Conservation (phyloP, 2,888 invertebrate genomes). For the Aphidoletes aphidimyza region DNA sequence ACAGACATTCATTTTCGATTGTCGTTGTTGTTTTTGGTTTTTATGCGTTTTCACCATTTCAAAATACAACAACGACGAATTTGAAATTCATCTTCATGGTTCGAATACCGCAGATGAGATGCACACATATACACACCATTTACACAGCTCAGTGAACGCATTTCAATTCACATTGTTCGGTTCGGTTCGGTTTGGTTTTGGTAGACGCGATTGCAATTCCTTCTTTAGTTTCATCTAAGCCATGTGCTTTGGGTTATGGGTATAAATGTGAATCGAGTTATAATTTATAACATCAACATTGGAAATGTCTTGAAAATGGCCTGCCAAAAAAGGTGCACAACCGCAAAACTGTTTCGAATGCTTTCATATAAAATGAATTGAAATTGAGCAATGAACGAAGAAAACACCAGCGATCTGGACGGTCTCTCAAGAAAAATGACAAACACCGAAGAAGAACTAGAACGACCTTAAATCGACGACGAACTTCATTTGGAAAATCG, state of each 20-base stretch:
- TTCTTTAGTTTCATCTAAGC: neutral
- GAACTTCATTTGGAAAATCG: neutral
- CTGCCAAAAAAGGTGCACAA: conserved; percentile 13
- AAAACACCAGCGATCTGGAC: no score
- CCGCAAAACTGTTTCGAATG: neutral
- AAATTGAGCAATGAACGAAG: no score
- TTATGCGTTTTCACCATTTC: conserved; percentile 30
- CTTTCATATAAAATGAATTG: neutral
- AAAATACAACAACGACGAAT: conserved; percentile 20
- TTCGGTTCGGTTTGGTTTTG: no score
- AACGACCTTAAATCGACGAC: conserved; percentile 4
- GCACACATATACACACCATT: conserved; percentile 39
- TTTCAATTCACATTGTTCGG: neutral
- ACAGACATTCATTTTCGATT: conserved; percentile 47
- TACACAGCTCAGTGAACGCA: conserved; percentile 53
- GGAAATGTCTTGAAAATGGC: conserved; percentile 7
- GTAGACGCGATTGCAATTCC: neutral
- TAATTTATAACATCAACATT: conserved; percentile 52
- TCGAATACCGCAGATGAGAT: conserved; percentile 52
- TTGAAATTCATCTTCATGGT: conserved; percentile 51
- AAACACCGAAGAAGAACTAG: neutral
- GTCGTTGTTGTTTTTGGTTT: conserved; percentile 48
- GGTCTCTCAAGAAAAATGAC: neutral
- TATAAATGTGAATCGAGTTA: conserved; percentile 15
- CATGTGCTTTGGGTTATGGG: neutral